A percentile compares a stretch with the other conserved stretches of the same genome.
Conservation (phyloP, 1,140 invertebrate genomes). For the Trypoxylus dichotomus region DNA sequence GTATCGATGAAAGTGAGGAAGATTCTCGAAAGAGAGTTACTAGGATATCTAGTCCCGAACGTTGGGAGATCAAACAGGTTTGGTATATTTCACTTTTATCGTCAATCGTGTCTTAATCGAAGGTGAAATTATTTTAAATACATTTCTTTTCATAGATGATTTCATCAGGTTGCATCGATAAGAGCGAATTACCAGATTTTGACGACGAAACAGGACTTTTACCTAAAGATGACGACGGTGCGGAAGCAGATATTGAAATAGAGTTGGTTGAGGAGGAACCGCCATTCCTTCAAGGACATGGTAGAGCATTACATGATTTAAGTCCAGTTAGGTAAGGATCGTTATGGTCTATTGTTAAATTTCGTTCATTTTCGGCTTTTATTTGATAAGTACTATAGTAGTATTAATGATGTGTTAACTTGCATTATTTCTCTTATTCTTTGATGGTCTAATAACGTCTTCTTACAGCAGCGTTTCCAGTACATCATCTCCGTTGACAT, state of each 20-base stretch:
- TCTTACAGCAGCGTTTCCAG: too few relatives aligned
- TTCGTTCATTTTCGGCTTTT: too few relatives aligned
- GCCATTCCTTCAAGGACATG: conserved; percentile 91
- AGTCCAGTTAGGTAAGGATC: conserved; percentile 70
- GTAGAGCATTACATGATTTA: conserved; percentile 85
- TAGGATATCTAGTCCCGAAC: conserved; percentile 93
- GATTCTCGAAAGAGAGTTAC: conserved; percentile 81
- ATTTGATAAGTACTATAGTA: too few relatives aligned
- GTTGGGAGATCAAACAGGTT: conserved; percentile 80
- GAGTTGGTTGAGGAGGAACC: conserved; percentile 99
- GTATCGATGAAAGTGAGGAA: conserved; percentile 73
- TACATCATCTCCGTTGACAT: too few relatives aligned
- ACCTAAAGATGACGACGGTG: conserved; percentile 87
- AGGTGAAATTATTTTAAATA: conserved; percentile 27
- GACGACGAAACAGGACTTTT: conserved; percentile 86
- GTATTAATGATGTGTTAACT: too few relatives aligned
- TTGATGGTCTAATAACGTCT: too few relatives aligned
- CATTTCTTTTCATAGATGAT: conserved; percentile 65
- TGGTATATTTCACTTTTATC: not conserved
- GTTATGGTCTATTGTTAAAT: not conserved
- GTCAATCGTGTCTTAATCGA: not conserved
- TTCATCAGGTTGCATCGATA: conserved; percentile 80
- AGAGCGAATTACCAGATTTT: conserved; percentile 88
- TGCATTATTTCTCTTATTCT: too few relatives aligned
- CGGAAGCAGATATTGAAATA: conserved; percentile 98